A percentile compares a stretch with the other conserved stretches of the same genome.
phyloP scores from a whole-genome alignment of 1,140 invertebrate genomes.

The Akabosia matsudoensis region DNA sequence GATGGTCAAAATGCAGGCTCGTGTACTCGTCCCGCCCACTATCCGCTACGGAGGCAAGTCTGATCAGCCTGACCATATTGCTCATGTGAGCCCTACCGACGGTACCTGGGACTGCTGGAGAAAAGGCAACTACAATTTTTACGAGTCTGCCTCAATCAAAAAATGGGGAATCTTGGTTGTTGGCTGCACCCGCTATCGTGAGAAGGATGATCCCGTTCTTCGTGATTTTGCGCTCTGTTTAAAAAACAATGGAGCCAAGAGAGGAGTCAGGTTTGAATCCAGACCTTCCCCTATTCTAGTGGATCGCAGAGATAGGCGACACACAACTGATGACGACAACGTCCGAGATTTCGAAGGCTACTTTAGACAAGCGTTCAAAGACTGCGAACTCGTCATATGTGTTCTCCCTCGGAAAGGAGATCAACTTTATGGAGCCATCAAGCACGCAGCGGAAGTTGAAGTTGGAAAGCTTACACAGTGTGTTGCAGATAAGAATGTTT shows the following conservation, averaged over 20 bases:
- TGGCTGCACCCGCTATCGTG: neutral
- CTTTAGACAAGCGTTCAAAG: neutral
- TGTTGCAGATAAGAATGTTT: slow-evolving; percentile 62
- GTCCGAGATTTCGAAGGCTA: neutral
- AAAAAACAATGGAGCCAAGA: neutral
- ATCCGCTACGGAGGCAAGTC: neutral
- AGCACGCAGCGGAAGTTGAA: slow-evolving; percentile 58
- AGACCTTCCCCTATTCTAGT: neutral
- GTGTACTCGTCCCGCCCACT: neutral
- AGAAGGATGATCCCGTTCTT: neutral
- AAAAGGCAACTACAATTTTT: slow-evolving; percentile 32
- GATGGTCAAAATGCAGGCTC: neutral
- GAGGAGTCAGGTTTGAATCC: neutral
- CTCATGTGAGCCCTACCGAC: slow-evolving; percentile 26
- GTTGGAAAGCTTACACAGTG: slow-evolving; percentile 79
- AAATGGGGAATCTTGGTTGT: slow-evolving; percentile 33
- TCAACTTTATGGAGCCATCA: slow-evolving; percentile 23
- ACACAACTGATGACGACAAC: neutral
- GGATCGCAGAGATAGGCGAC: neutral
- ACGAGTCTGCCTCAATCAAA: neutral
- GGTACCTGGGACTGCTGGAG: slow-evolving; percentile 36
- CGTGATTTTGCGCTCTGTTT: neutral
- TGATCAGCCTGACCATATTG: neutral
- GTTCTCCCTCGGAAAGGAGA: slow-evolving; percentile 14
- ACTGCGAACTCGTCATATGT: neutral